Base-by-base conservation (phyloP, 2,113 vertebrate genomes). In the Trematocara unimaculatum region DNA sequence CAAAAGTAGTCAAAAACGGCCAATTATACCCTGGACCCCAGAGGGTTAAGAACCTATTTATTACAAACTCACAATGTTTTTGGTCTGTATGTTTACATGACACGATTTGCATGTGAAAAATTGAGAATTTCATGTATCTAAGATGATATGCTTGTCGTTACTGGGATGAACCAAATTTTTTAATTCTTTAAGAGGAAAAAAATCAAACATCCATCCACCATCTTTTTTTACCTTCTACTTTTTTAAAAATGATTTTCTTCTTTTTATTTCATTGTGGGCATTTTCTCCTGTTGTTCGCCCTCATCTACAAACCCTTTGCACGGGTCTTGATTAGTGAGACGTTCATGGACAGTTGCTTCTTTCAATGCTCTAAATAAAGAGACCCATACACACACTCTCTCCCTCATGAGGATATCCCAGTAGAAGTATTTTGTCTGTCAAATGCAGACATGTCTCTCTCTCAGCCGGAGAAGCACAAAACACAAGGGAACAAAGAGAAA, bases 341-440 rank as follows among this genome's bases (percentile, higher is more conserved):
- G 1, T 15, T 26, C 81, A 35, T 31, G 42, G 45, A 77, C 26
- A 8, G 72, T 77, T 77, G 45, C 2, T 77, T 31, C 45, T 49
- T 49, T 31, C 1, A 13, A 3, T n/a, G 23, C 42, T 13, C 4
- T 77, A 77, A 77, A 77, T 77, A 49, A 77, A 51, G 72, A 6
- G 72, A 49, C 64, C 45, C 38, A 80, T 7, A 17, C 20, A 72
- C 33, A 18, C n/a, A 26, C 26, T 26, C 26, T 26, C 26, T 2
- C 45, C 15, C 82, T 79, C 70, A 2, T 33, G 26, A 60, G 84
- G 64, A 54, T 26, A 0, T 35, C 35, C 49, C 18, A 18, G 49
- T 60, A 86, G 38, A 83, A 67, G 49, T 35, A 56, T 81, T 89
- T 84, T 83, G 85, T 87, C 83, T 82, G 64, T 90, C 84, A 84